Evolutionary conservation across 2,888 invertebrate genomes (phyloP), one percentile per base, ranked within the genome.

Genomic region (Suillia variegata): DNA sequence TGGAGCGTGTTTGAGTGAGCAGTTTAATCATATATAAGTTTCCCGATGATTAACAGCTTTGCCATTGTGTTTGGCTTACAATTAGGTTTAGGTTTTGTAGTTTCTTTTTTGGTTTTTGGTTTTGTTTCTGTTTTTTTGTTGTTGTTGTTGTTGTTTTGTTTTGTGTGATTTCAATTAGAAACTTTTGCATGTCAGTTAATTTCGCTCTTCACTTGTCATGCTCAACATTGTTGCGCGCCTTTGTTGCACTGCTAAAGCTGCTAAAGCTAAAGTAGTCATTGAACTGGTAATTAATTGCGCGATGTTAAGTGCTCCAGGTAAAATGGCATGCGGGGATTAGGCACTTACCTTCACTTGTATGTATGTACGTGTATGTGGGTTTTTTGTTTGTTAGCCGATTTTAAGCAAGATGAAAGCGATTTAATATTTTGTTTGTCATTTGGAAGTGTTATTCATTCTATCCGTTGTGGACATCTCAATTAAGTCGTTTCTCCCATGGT

Each of bases 151-250:
- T 24, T 53, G n/a, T n/a, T n/a, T n/a, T n/a, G n/a, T n/a, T n/a
- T n/a, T n/a, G n/a, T n/a, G 54, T 24, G 42, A 45, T 45, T 54
- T 24, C 47, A 54, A 47, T 47, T 26, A 47, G 54, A 54, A 54
- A 54, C 42, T 18, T 21, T 45, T 20, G n/a, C 54, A 54, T 54
- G 54, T 54, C 10, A 42, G 20, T 45, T 47, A 54, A 45, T 45
- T 54, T 20, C 12, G 34, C 13, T 2, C 18, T 17, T 17, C 20
- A 52, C 21, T 33, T 18, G 18, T 33, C 34, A 17, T 52, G 34
- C 17, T 52, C 3, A 47, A 47, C 47, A 20, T 47, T 5, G 17
- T 47, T 20, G 52, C n/a, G n/a, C 38, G 38, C 38, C 38, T 38
- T n/a, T n/a, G 38, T n/a, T n/a, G 10, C n/a, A n/a, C n/a, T n/a